Base-by-base conservation (phyloP, 2,888 invertebrate genomes). In the Drosophila imparisetae region DNA sequence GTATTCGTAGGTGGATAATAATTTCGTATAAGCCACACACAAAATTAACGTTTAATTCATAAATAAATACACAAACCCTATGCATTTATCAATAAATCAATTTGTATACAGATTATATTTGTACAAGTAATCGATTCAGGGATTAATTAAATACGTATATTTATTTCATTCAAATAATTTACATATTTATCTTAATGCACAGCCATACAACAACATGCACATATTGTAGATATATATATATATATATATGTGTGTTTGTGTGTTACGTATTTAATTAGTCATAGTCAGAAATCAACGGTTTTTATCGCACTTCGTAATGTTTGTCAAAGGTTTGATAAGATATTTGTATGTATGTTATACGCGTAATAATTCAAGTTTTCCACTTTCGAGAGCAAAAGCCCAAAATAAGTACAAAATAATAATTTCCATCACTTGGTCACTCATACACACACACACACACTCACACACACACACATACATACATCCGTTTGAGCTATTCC, bases 401-500 rank as follows among this genome's bases (percentile, higher is more conserved):
- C 72, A 66, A 72, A 72, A 75, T 78, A 66, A 64, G 72, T 34
- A 42, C 24, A 50, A 32, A 53, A 53, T 27, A 73, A 58, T 15
- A 64, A 64, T 52, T 63, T 40, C 32, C 42, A 54, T 52, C 30
- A 30, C 40, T 62, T 38, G 27, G 45, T 27, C 57, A 18, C 48
- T 30, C 48, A 36, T 18, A 38, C 49, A 38, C 40, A 10, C 21
- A 24, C 63, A 59, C 62, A 75, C 50, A 38, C 40, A 10, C 21
- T n/a, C 63, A 59, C 62, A 75, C 50, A 67, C 36, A 38, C 45
- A 36, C 45, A 21, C 54, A 38, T 40, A 29, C 45, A n/a, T 11
- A 24, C 69, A 73, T 59, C 54, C 45, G 69, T 68, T 73, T 78
- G 58, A 65, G 69, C 50, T 73, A 64, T 66, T 67, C 61, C 70